These are phyloP conservation scores for Nylanderia fulva DNA, from an alignment of 1,140 invertebrate genomes.

Conservation along the genomic window DNA sequence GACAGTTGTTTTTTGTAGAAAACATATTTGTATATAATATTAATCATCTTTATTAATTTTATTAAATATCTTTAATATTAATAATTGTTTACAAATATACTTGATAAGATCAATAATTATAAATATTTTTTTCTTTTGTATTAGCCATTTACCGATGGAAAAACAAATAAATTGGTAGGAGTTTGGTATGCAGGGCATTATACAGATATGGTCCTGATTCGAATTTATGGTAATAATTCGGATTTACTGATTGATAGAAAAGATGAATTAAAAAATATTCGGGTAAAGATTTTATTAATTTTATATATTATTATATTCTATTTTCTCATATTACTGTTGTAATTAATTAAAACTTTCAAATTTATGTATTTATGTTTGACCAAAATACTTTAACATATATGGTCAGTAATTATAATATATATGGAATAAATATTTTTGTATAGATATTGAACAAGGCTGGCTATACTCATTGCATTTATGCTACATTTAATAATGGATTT, in stretches of 20 bases:
- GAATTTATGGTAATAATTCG: constrained; percentile 97
- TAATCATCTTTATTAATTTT: no score
- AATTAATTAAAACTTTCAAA: not conserved
- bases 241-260: constrained; percentile 96
- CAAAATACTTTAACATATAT: constrained; percentile 13
- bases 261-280: constrained; percentile 91
- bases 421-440: constrained; percentile 75
- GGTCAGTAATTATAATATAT: not conserved
- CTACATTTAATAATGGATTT: constrained; percentile 97
- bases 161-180: constrained; percentile 97
- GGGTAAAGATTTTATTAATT: constrained; percentile 82
- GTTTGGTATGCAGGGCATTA: constrained; percentile 87
- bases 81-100: not conserved
- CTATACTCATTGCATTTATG: constrained; percentile 94
- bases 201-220: constrained; percentile 93
- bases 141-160: constrained; percentile 97
- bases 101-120: not conserved
- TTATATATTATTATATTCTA: not conserved
- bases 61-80: not conserved
- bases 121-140: constrained; percentile 50
- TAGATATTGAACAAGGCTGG: constrained; percentile 91
- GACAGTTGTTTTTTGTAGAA: no score
- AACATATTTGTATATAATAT: no score
- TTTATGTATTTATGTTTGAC: not conserved
- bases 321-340: not conserved